A percentile compares a stretch with the other conserved stretches of the same genome.
phyloP scores from a whole-genome alignment of 2,113 vertebrate genomes.

The Rostratula benghalensis region DNA sequence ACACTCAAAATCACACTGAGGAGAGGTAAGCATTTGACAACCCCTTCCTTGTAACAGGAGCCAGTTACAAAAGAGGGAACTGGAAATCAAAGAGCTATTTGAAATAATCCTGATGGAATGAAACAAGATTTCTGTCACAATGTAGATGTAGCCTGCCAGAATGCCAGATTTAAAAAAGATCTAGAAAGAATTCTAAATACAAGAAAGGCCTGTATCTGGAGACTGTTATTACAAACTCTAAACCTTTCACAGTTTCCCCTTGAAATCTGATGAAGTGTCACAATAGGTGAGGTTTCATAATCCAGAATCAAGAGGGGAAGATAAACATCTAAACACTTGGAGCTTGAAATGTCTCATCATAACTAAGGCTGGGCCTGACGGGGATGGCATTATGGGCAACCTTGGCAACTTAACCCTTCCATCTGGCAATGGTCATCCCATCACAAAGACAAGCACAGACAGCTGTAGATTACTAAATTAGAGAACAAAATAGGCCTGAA shows the following conservation, averaged over 20 bases:
- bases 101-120: background rate
- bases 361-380: background rate
- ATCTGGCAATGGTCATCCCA: background rate
- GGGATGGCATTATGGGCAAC: background rate
- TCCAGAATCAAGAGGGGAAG: background rate
- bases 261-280: background rate
- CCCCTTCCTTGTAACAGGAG: background rate
- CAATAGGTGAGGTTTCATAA: background rate
- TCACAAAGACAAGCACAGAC: background rate
- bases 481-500: background rate
- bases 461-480: background rate
- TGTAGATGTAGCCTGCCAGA: background rate
- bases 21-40: background rate
- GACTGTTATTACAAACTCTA: background rate
- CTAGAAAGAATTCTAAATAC: background rate
- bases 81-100: background rate
- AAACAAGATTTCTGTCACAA: background rate
- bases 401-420: too few relatives aligned
- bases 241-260: background rate
- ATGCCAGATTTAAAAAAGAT: background rate
- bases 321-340: background rate
- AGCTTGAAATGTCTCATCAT: background rate
- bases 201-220: background rate
- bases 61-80: background rate
- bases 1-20: background rate